These are phyloP conservation scores for Lycocorax pyrrhopterus DNA, from an alignment of 2,113 vertebrate species.

Conservation along the genomic window DNA sequence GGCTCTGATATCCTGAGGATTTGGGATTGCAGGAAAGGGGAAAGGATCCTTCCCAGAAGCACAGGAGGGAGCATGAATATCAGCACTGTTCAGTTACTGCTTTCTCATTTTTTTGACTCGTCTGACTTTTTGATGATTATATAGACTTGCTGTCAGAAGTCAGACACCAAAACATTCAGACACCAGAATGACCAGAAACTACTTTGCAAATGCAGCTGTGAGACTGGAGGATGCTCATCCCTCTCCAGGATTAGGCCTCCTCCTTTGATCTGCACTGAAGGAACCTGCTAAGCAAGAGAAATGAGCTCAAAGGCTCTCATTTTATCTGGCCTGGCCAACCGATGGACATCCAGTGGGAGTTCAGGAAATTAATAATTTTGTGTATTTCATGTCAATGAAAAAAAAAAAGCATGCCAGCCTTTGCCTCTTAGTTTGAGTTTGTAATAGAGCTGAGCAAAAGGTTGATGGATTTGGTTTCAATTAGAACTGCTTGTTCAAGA, in stretches of 20 bases:
- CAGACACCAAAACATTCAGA: not conserved
- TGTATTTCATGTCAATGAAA: not conserved
- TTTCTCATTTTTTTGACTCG: not conserved
- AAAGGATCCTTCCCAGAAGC: not conserved
- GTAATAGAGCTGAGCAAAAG: not conserved
- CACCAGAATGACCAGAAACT: not conserved
- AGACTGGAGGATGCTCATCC: not conserved
- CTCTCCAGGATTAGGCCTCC: not conserved
- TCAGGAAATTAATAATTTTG: constrained; percentile 6
- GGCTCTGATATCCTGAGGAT: not conserved
- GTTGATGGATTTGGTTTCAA: not conserved
- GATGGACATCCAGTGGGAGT: not conserved
- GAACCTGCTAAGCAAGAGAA: not conserved
- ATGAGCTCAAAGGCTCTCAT: not conserved
- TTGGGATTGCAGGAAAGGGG: not conserved
- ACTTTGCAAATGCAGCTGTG: not conserved
- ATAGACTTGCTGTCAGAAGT: not conserved
- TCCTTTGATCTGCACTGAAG: not conserved
- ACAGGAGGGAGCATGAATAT: not conserved
- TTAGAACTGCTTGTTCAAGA: not conserved
- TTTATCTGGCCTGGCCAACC: not conserved
- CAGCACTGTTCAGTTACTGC: not conserved
- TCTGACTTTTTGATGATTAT: not conserved
- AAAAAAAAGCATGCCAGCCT: not conserved
- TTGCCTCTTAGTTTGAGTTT: not conserved